A percentile compares a stretch with the other conserved stretches of the same genome.
These are phyloP conservation scores for Pelobates cultripes DNA, from an alignment of 2,797 vertebrate species.

Conservation along the genomic window DNA sequence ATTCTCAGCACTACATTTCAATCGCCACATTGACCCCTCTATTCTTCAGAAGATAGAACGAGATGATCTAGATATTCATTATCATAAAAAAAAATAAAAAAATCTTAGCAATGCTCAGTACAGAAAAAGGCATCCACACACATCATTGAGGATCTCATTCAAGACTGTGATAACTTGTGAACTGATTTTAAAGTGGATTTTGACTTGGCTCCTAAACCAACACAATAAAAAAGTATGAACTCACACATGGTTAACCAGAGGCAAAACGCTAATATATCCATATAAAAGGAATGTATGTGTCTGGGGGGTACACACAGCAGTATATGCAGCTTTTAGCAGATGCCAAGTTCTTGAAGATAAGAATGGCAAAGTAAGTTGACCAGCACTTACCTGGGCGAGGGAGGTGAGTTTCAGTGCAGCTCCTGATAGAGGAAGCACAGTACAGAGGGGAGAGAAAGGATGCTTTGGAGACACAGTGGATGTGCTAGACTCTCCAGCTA, in stretches of 20 bases:
- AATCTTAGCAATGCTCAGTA: background rate
- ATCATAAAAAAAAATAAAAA: background rate
- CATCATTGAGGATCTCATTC: background rate
- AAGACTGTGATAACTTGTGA: too few relatives aligned
- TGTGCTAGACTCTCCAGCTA: background rate
- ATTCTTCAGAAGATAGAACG: background rate
- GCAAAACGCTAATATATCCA: too few relatives aligned
- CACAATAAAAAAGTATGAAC: too few relatives aligned
- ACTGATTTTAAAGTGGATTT: too few relatives aligned
- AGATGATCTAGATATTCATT: background rate
- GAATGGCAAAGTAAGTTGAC: background rate
- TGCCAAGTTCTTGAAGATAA: too few relatives aligned
- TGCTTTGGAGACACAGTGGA: background rate
- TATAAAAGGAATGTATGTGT: too few relatives aligned
- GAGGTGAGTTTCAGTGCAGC: background rate
- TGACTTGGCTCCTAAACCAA: too few relatives aligned
- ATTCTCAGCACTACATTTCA: background rate
- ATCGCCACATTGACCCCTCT: background rate
- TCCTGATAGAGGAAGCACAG: background rate
- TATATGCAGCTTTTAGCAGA: too few relatives aligned
- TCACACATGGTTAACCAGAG: too few relatives aligned
- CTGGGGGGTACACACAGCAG: too few relatives aligned
- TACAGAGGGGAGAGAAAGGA: background rate
- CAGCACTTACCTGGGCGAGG: background rate
- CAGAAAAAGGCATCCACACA: background rate